A percentile compares a stretch with the other conserved stretches of the same genome.
Evolutionary conservation across 2,888 invertebrate genomes (phyloP).

Genomic region (Podabrus alpinus): DNA sequence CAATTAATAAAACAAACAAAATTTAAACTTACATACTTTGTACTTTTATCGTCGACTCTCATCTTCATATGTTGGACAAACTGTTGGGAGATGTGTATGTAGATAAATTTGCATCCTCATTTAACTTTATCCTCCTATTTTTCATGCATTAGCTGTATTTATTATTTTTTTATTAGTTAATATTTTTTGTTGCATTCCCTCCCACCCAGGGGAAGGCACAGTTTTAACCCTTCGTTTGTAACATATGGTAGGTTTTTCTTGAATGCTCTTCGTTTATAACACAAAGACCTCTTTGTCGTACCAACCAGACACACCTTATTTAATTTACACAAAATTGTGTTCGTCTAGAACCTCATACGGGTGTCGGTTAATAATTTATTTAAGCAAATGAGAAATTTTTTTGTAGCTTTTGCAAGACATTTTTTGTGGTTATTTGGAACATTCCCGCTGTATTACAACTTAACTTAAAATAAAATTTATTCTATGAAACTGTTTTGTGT

Average conservation of each 20-base stretch:
- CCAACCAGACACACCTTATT: not conserved
- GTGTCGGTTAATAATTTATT: slow-evolving; percentile 16
- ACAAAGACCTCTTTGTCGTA: not conserved
- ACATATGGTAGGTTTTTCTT: slow-evolving; percentile 50
- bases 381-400: slow-evolving; percentile 18
- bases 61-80: slow-evolving; percentile 36
- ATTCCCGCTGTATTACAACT: slow-evolving; percentile 55
- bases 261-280: slow-evolving; percentile 42
- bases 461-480: slow-evolving; percentile 45
- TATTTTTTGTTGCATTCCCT: not conserved
- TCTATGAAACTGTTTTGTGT: slow-evolving; percentile 48
- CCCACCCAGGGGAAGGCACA: not conserved
- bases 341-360: not conserved
- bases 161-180: slow-evolving; percentile 20
- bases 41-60: slow-evolving; percentile 16
- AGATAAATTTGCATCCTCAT: slow-evolving; percentile 24
- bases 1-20: slow-evolving; percentile 8
- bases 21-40: slow-evolving; percentile 15
- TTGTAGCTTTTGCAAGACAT: slow-evolving; percentile 20
- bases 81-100: slow-evolving; percentile 20
- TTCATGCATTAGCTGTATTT: slow-evolving; percentile 15
- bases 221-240: slow-evolving; percentile 39
- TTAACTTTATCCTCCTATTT: slow-evolving; percentile 1
- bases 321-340: not conserved
- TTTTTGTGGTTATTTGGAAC: slow-evolving; percentile 47